Conservation (phyloP, 2,797 vertebrate genomes). For the Enteromius mattozi region DNA sequence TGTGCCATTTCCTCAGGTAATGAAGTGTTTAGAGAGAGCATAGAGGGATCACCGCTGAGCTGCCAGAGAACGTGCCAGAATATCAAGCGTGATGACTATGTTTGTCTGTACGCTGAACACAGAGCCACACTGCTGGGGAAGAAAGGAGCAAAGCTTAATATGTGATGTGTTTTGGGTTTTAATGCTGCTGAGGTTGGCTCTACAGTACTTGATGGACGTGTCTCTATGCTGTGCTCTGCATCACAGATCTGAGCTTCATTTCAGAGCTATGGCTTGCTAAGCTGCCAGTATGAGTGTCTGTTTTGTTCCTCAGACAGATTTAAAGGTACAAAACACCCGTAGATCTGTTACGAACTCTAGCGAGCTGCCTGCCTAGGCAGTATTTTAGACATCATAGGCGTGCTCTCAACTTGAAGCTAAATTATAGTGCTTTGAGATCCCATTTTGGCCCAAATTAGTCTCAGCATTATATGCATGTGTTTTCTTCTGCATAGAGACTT, state of each 20-base stretch:
- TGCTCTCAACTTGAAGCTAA: not conserved
- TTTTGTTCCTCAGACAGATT: not conserved
- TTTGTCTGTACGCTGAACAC: constrained; percentile 17
- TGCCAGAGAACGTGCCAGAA: constrained; percentile 43
- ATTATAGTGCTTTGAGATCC: not conserved
- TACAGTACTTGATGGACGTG: not conserved
- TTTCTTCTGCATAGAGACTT: not conserved
- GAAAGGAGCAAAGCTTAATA: constrained; percentile 9
- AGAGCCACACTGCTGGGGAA: constrained; percentile 9
- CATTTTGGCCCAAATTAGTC: not conserved
- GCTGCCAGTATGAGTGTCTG: not conserved
- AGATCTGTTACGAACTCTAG: not conserved
- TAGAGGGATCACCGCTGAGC: constrained; percentile 29
- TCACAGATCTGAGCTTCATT: constrained; percentile 3
- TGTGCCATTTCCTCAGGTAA: constrained; percentile 50
- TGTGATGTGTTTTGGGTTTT: constrained; percentile 31
- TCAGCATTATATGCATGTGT: not conserved
- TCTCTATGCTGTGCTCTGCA: constrained; percentile 18
- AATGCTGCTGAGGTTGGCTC: not conserved
- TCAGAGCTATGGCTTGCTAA: not conserved
- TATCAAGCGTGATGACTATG: constrained; percentile 39
- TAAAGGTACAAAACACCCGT: not conserved
- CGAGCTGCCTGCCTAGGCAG: not conserved
- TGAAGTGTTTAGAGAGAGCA: constrained; percentile 43
- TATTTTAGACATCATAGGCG: not conserved